Percentiles rank a stretch among this genome's conserved stretches.
These are phyloP conservation scores for Silurus lanzhouensis DNA, from an alignment of 2,797 vertebrate genomes.

Conservation along the genomic window DNA sequence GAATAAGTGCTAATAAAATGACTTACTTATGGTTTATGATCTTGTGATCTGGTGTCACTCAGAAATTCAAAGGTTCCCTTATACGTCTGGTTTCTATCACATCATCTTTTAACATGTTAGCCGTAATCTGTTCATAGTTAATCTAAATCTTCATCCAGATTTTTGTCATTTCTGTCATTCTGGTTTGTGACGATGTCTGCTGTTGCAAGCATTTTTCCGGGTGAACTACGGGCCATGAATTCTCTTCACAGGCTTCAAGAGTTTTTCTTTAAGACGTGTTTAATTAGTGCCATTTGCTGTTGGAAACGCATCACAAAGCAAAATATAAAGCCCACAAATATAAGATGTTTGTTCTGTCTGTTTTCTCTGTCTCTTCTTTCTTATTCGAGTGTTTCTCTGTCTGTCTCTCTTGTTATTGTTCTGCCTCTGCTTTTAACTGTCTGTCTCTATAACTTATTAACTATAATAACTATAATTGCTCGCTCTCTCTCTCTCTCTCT, in stretches of 20 bases:
- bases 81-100: too few species aligned
- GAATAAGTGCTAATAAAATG: neutral
- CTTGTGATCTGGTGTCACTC: too few species aligned
- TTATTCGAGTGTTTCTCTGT: neutral
- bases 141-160: neutral
- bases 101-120: neutral
- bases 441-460: neutral
- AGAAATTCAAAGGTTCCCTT: too few species aligned
- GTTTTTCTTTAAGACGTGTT: neutral
- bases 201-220: too few species aligned
- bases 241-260: too few species aligned
- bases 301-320: neutral
- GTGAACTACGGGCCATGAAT: too few species aligned
- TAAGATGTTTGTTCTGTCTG: too few species aligned
- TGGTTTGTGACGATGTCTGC: neutral
- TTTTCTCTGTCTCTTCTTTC: neutral
- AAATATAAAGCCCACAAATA: neutral
- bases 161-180: neutral
- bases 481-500: neutral
- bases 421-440: too few species aligned
- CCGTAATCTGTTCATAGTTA: neutral
- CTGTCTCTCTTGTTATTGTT: too few species aligned
- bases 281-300: neutral
- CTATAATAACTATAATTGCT: too few species aligned
- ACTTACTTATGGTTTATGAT: conserved; percentile 12